A percentile compares a stretch with the other conserved stretches of the same genome.
Evolutionary conservation across 2,888 invertebrate genomes (phyloP).

Genomic region (Autographa pulchrina): DNA sequence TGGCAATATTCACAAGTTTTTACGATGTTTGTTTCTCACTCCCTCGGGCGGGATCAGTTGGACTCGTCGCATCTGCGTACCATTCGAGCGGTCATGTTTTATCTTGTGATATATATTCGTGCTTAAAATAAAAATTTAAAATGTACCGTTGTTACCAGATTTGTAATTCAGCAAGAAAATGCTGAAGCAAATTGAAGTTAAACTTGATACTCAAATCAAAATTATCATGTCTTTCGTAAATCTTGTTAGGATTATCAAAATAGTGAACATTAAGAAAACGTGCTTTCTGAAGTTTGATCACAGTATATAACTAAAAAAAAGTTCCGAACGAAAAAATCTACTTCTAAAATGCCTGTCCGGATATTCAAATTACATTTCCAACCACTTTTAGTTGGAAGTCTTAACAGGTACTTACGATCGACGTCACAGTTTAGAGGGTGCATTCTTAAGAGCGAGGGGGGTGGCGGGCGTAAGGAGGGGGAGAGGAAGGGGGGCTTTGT

Average conservation of each 20-base stretch:
- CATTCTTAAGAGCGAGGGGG: slow-evolving; percentile 64
- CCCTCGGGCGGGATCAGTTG: slow-evolving; percentile 74
- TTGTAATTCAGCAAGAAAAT: slow-evolving; percentile 57
- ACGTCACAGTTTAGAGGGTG: slow-evolving; percentile 50
- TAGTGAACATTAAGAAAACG: neutral
- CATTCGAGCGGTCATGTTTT: slow-evolving; percentile 75
- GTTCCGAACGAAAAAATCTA: neutral
- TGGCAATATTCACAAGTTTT: slow-evolving; percentile 80
- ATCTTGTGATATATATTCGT: slow-evolving; percentile 69
- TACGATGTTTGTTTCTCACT: slow-evolving; percentile 77
- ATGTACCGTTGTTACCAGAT: slow-evolving; percentile 49
- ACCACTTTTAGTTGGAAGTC: slow-evolving; percentile 16
- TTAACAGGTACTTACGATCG: slow-evolving; percentile 37
- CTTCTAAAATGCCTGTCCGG: neutral
- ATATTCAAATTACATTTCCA: slow-evolving; percentile 7
- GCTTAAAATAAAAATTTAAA: slow-evolving; percentile 61
- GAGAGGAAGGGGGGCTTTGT: slow-evolving; percentile 65
- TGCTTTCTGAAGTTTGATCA: too few species aligned
- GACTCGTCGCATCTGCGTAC: slow-evolving; percentile 80
- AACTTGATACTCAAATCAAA: slow-evolving; percentile 28
- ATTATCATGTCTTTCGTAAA: slow-evolving; percentile 12
- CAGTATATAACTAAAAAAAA: neutral
- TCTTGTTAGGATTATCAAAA: neutral
- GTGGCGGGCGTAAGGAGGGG: slow-evolving; percentile 61
- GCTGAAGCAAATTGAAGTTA: slow-evolving; percentile 45